These are phyloP conservation scores for Euglossa dilemma DNA, from an alignment of 1,140 invertebrate genomes.

Conservation along the genomic window DNA sequence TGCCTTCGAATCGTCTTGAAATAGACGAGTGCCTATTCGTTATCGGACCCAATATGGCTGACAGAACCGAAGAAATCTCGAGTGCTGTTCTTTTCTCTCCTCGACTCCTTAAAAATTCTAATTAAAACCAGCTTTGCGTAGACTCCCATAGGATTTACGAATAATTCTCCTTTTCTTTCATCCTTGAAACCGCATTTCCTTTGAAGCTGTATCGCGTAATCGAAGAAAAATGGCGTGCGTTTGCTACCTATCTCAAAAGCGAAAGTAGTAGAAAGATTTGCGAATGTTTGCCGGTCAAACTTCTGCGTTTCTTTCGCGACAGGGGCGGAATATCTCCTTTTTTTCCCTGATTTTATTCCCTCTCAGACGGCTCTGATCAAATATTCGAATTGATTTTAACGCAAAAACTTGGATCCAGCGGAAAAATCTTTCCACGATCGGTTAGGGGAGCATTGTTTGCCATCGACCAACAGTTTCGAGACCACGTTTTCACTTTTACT, in stretches of 20 bases:
- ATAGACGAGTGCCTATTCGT: no score
- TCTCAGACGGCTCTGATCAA: constrained; percentile 5
- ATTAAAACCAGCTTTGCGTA: no score
- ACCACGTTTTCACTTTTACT: background rate
- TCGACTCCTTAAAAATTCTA: background rate
- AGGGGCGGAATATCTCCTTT: background rate
- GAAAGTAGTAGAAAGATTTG: background rate
- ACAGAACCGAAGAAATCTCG: no score
- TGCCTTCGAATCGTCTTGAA: no score
- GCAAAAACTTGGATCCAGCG: constrained; percentile 17
- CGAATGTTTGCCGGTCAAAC: background rate
- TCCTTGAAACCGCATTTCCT: no score
- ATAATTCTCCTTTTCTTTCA: no score
- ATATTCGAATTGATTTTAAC: constrained; percentile 29
- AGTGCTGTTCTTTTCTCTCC: no score
- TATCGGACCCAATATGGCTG: no score
- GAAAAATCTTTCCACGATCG: constrained; percentile 20
- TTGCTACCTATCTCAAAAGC: background rate
- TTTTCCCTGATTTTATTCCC: background rate
- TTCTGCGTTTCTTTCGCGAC: background rate
- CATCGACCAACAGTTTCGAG: constrained; percentile 15
- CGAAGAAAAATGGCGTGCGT: no score
- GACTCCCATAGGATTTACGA: no score
- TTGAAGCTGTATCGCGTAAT: no score
- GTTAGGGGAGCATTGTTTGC: constrained; percentile 2